These are phyloP conservation scores for Eubucco bourcierii DNA, from an alignment of 2,113 vertebrate genomes.

Conservation along the genomic window DNA sequence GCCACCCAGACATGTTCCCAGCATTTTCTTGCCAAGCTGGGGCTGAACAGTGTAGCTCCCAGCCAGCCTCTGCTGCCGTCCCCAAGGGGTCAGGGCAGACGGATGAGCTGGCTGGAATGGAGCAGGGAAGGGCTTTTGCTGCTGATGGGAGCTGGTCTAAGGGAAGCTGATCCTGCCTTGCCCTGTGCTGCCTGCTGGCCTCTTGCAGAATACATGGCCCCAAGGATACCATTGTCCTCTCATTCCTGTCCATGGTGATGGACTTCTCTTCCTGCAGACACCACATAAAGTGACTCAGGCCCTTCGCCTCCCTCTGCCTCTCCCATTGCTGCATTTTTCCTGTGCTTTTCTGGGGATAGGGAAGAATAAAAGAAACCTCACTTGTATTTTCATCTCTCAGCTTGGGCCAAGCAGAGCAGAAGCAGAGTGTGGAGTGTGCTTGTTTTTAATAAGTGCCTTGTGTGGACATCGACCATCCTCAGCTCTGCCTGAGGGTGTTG, in stretches of 20 bases:
- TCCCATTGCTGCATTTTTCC: fast-evolving
- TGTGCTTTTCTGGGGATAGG: background rate
- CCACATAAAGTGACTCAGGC: background rate
- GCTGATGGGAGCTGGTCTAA: background rate
- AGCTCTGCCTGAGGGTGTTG: background rate
- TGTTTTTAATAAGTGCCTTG: background rate
- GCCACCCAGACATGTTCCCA: fast-evolving
- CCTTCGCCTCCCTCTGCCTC: background rate
- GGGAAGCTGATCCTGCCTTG: background rate
- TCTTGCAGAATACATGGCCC: fast-evolving
- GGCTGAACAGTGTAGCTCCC: background rate
- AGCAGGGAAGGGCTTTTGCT: background rate
- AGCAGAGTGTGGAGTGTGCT: background rate
- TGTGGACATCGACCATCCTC: background rate
- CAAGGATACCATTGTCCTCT: background rate
- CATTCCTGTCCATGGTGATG: fast-evolving
- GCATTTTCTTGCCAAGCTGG: background rate
- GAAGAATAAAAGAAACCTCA: background rate
- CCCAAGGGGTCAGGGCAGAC: background rate
- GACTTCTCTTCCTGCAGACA: background rate
- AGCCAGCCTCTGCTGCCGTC: background rate
- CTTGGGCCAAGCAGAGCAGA: background rate
- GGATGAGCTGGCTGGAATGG: background rate
- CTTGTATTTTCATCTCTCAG: background rate
- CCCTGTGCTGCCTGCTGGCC: background rate